Percentiles rank a stretch among this genome's conserved stretches.
phyloP scores from a whole-genome alignment of 1,140 invertebrate genomes.

The Heliconius hewitsoni region DNA sequence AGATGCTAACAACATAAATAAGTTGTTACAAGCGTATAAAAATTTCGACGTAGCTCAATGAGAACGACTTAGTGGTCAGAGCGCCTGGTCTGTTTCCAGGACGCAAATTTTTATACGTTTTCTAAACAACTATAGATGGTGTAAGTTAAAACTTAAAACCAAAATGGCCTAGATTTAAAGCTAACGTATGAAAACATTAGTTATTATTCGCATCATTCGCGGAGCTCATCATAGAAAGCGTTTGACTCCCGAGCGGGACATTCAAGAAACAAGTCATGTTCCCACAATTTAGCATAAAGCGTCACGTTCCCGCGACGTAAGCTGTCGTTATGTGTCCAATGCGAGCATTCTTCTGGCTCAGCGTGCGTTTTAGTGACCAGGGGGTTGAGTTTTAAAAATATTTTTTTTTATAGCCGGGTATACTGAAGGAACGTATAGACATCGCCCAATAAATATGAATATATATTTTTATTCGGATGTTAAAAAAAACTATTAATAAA shows the following conservation, averaged over 20 bases:
- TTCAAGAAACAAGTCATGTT: conserved; percentile 68
- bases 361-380: conserved; percentile 37
- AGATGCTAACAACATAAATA: too few relatives aligned
- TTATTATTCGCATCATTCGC: not conserved
- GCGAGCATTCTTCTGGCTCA: conserved; percentile 60
- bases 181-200: not conserved
- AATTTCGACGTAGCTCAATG: too few relatives aligned
- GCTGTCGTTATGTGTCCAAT: conserved; percentile 64
- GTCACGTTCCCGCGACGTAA: conserved; percentile 65
- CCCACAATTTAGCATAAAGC: conserved; percentile 66
- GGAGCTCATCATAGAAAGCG: conserved; percentile 38
- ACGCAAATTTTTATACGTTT: too few relatives aligned
- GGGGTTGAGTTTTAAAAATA: conserved; percentile 15
- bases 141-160: not conserved
- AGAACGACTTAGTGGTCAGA: too few relatives aligned
- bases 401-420: conserved; percentile 42
- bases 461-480: too few relatives aligned
- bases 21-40: too few relatives aligned
- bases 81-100: too few relatives aligned
- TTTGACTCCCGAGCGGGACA: conserved; percentile 24
- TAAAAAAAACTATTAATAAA: too few relatives aligned
- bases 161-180: not conserved
- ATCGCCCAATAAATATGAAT: too few relatives aligned
- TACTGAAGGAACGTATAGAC: too few relatives aligned
- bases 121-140: too few relatives aligned